A percentile compares a stretch with the other conserved stretches of the same genome.
These are phyloP conservation scores for Stegodyphus mimosarum DNA, from an alignment of 1,140 invertebrate genomes.

Conservation along the genomic window DNA sequence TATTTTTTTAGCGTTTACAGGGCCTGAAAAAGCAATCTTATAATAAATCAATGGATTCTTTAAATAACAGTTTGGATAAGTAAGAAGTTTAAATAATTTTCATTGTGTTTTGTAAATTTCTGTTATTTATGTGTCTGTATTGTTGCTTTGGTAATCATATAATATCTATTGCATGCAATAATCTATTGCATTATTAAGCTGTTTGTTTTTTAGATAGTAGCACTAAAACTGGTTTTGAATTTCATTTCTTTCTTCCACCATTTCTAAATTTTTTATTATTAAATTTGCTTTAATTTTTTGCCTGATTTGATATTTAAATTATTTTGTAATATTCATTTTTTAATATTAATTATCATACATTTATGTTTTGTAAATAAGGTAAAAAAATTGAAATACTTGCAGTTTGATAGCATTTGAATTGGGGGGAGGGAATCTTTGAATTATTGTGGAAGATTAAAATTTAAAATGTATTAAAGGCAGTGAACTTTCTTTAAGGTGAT, in stretches of 20 bases:
- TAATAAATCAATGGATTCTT: constrained; percentile 57
- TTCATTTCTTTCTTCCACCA: too few species aligned
- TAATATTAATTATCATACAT: background rate
- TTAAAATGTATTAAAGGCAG: too few species aligned
- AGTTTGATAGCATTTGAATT: too few species aligned
- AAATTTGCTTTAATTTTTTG: too few species aligned
- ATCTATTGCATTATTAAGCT: background rate
- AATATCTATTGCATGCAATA: background rate
- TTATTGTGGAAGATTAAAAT: too few species aligned
- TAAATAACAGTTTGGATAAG: constrained; percentile 31
- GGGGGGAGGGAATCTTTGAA: too few species aligned
- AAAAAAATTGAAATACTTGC: too few species aligned
- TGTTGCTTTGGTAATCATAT: too few species aligned
- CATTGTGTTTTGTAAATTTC: background rate
- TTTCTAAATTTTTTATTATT: too few species aligned
- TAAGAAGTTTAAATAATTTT: background rate
- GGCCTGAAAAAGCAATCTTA: constrained; percentile 51
- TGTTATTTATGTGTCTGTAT: too few species aligned
- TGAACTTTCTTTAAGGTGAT: too few species aligned
- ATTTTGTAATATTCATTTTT: background rate
- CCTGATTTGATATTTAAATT: background rate
- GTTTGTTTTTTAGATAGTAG: background rate
- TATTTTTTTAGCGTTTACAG: constrained; percentile 51
- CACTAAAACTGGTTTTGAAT: too few species aligned
- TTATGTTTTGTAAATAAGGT: background rate